These are phyloP conservation scores for Linurgus olivaceus DNA, from an alignment of 2,797 vertebrate species.

Conservation along the genomic window DNA sequence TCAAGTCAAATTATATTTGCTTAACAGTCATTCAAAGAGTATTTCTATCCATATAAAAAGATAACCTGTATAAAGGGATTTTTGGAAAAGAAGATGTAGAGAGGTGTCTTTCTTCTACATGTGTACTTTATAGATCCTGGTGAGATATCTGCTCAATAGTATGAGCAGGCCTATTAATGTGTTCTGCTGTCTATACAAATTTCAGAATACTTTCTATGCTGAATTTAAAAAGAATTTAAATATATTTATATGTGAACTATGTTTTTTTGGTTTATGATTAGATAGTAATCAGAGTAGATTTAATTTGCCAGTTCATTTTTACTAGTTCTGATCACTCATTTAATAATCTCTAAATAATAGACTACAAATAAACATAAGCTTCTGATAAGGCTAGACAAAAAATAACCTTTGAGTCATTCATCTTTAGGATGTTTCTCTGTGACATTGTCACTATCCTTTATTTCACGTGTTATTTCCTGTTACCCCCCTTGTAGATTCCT, in stretches of 20 bases:
- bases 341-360: background rate
- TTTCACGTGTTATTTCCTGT: background rate
- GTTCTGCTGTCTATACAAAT: background rate
- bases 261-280: background rate
- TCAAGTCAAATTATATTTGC: background rate
- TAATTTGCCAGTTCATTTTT: background rate
- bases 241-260: background rate
- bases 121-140: background rate
- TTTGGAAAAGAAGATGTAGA: background rate
- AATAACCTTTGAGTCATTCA: background rate
- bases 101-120: background rate
- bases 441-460: background rate
- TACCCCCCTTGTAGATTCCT: background rate
- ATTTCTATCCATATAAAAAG: background rate
- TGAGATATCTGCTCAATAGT: background rate
- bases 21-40: background rate
- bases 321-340: background rate
- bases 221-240: background rate
- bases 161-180: background rate
- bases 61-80: background rate
- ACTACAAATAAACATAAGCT: background rate
- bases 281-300: background rate
- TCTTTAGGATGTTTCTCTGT: background rate
- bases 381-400: background rate
- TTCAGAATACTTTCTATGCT: background rate